Conservation (phyloP, 2,113 vertebrate genomes). For the Crotalus viridis region DNA sequence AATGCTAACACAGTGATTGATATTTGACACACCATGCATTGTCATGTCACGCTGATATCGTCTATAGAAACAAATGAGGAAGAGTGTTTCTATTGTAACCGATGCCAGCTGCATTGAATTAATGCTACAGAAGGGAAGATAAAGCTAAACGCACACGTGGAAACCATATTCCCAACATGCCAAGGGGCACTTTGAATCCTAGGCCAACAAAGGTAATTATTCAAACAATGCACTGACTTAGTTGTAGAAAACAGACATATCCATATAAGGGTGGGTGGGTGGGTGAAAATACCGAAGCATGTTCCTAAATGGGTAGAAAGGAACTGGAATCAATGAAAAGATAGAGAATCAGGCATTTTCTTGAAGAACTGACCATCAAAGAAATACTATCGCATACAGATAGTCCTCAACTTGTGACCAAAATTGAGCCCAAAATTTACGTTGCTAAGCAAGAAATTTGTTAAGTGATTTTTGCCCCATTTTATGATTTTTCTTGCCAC, state of each 20-base stretch:
- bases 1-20: conserved; percentile 84
- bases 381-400: background rate
- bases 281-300: conserved; percentile 68
- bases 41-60: conserved; percentile 81
- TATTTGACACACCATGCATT: conserved; percentile 92
- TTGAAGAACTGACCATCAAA: conserved; percentile 44
- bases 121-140: conserved; percentile 76
- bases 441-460: background rate
- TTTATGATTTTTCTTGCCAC: background rate
- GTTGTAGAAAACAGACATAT: conserved; percentile 67
- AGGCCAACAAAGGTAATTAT: conserved; percentile 57
- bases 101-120: conserved; percentile 89
- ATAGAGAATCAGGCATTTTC: conserved; percentile 83
- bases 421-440: background rate
- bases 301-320: conserved; percentile 69
- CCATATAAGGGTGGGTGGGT: conserved; percentile 61
- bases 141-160: conserved; percentile 72
- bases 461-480: background rate
- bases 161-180: conserved; percentile 74
- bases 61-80: conserved; percentile 83
- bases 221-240: conserved; percentile 64
- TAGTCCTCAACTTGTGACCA: background rate
- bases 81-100: conserved; percentile 83
- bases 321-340: conserved; percentile 77
- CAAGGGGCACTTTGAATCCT: conserved; percentile 64